phyloP scores from a whole-genome alignment of 2,797 vertebrate species.

The Neosilurus hyrtlii region DNA sequence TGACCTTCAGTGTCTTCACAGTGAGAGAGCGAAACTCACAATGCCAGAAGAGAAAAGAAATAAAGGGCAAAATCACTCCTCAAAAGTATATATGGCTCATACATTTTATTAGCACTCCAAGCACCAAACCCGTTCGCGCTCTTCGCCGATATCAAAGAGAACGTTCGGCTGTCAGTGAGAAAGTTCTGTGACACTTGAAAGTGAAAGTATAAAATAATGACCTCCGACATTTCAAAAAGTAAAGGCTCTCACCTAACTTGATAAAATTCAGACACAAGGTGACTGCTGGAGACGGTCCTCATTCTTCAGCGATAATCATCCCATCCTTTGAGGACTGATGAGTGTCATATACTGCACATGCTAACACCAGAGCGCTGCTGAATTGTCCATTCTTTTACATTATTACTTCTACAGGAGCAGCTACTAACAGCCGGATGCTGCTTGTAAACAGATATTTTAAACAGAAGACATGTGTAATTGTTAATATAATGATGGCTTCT shows the following conservation, averaged over 20 bases:
- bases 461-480: too few relatives aligned
- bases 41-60: constrained; percentile 7
- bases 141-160: neutral
- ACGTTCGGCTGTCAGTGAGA: neutral
- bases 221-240: neutral
- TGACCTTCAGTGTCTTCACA: constrained; percentile 11
- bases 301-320: neutral
- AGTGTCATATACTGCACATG: neutral
- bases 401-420: neutral
- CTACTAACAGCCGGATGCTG: neutral
- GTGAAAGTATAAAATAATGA: neutral
- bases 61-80: neutral
- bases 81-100: neutral
- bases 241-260: neutral
- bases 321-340: neutral
- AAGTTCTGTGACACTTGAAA: constrained; percentile 11
- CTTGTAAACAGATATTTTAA: neutral
- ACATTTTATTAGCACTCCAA: neutral
- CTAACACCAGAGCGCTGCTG: neutral
- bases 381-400: neutral
- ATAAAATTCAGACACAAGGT: neutral
- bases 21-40: constrained; percentile 30
- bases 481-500: neutral
- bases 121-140: too few relatives aligned
- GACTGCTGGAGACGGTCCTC: neutral